Percentiles rank a stretch among this genome's conserved stretches.
Evolutionary conservation across 2,888 invertebrate species (phyloP).

Genomic region (Sphaerophoria taeniata): DNA sequence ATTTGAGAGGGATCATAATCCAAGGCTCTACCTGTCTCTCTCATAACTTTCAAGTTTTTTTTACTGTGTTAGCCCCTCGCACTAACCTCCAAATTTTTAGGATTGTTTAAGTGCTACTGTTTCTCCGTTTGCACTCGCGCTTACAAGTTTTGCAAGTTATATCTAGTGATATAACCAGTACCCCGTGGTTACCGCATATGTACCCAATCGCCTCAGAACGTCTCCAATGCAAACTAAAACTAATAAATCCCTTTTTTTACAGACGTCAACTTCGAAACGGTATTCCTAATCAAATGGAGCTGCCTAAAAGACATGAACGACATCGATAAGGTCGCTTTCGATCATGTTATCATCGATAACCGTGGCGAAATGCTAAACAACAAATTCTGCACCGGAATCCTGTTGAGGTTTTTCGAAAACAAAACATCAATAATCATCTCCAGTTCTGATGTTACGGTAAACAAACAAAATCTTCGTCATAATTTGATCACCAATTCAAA

Average conservation of each 20-base stretch:
- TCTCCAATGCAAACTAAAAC: too few species aligned
- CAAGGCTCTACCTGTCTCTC: too few species aligned
- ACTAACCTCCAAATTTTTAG: too few species aligned
- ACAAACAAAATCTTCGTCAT: not conserved
- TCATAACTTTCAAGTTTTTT: too few species aligned
- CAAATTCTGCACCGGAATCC: conserved; percentile 80
- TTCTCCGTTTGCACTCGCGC: too few species aligned
- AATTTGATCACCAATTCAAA: not conserved
- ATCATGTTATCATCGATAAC: conserved; percentile 80
- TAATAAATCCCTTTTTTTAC: not conserved
- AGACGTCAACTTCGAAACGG: conserved; percentile 79
- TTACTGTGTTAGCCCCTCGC: too few species aligned
- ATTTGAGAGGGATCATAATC: too few species aligned
- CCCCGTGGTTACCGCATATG: too few species aligned
- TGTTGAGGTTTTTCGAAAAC: conserved; percentile 80
- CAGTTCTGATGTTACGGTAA: conserved; percentile 81
- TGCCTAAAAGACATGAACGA: conserved; percentile 78
- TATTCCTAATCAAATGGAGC: conserved; percentile 81
- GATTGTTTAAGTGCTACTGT: too few species aligned
- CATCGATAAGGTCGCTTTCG: conserved; percentile 79
- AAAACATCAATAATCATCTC: conserved; percentile 80
- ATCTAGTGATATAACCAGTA: too few species aligned
- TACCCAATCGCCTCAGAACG: too few species aligned
- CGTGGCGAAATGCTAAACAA: conserved; percentile 80
- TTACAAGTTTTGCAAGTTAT: too few species aligned